Evolutionary conservation across 2,797 vertebrate genomes (phyloP).

Genomic region (Perodicticus potto): DNA sequence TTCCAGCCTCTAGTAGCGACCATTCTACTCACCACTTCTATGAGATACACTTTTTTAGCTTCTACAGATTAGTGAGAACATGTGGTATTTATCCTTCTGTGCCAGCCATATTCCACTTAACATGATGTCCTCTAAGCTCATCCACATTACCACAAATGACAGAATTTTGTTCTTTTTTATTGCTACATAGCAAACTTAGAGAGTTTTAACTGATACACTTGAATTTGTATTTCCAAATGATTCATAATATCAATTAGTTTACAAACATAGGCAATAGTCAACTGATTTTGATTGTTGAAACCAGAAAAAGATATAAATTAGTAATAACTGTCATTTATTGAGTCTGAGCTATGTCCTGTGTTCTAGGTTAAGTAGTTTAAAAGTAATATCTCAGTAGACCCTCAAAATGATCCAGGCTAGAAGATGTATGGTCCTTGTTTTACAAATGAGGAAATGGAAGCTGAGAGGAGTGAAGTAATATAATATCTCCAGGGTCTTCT

Average conservation of each 20-base stretch:
- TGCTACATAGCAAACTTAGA: background rate
- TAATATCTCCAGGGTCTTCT: background rate
- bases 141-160: background rate
- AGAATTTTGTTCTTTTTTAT: background rate
- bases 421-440: background rate
- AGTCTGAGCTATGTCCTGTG: background rate
- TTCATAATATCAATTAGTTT: background rate
- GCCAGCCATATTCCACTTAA: background rate
- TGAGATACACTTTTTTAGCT: background rate
- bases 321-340: constrained; percentile 31
- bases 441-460: background rate
- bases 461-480: background rate
- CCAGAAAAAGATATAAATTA: constrained; percentile 38
- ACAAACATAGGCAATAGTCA: background rate
- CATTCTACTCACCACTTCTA: background rate
- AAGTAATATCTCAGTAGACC: background rate
- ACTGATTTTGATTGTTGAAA: constrained; percentile 10
- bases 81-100: background rate
- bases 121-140: background rate
- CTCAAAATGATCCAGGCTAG: background rate
- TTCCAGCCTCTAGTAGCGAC: background rate
- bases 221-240: constrained; percentile 38
- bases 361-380: constrained; percentile 30
- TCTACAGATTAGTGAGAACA: background rate
- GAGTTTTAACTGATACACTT: constrained; percentile 37